Percentiles rank a stretch among this genome's conserved stretches.
These are phyloP conservation scores for Cheiracanthium punctorium DNA, from an alignment of 2,888 invertebrate species.

Conservation along the genomic window DNA sequence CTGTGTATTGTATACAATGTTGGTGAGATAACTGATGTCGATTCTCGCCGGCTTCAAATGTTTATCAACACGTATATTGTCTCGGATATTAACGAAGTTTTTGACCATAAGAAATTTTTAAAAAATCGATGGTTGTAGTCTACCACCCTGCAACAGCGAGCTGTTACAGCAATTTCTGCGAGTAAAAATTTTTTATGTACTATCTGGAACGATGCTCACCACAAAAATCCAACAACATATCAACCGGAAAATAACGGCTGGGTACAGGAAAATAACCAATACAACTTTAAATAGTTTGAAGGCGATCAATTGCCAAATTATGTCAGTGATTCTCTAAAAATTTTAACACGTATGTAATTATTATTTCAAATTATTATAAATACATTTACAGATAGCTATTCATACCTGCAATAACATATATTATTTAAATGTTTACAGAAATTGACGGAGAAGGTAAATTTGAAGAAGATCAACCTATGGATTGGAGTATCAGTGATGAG, in stretches of 20 bases:
- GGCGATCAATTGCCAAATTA: background rate
- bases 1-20: background rate
- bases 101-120: background rate
- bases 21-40: background rate
- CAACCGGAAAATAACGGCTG: background rate
- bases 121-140: background rate
- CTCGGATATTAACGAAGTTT: background rate
- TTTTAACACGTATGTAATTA: too few relatives aligned
- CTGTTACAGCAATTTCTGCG: background rate
- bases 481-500: background rate
- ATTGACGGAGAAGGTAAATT: too few relatives aligned
- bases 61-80: background rate
- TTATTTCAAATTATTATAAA: too few relatives aligned
- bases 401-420: background rate
- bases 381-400: too few relatives aligned
- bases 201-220: background rate
- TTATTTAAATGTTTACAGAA: background rate
- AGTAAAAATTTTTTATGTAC: background rate
- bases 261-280: background rate
- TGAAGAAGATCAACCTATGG: background rate
- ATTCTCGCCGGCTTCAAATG: background rate
- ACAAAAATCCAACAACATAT: background rate
- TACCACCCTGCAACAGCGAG: background rate
- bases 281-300: background rate
- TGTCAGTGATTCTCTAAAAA: too few relatives aligned